phyloP scores from a whole-genome alignment of 2,113 vertebrate genomes.

The rat (Rattus norvegicus) region DNA sequence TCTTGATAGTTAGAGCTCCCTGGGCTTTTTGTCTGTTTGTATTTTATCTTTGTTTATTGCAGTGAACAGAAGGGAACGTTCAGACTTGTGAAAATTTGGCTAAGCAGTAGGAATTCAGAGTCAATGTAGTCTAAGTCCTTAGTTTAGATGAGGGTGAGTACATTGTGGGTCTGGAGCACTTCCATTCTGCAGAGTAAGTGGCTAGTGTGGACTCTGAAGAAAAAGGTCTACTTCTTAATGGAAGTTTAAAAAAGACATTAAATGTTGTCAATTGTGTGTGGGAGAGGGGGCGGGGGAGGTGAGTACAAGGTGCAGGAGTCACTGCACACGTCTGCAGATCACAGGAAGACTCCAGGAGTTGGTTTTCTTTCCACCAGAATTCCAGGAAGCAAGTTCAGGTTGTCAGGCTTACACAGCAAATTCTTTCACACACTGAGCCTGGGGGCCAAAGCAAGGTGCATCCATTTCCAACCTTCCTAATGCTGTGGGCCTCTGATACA shows the following conservation, averaged over 20 bases:
- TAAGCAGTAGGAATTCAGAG: conserved; percentile 43
- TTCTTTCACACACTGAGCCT: not conserved
- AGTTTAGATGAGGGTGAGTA: not conserved
- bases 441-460: not conserved
- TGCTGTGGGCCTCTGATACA: not conserved
- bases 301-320: not conserved
- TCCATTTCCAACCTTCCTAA: not conserved
- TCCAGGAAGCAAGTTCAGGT: not conserved
- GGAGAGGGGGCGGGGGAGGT: too few species aligned
- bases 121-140: conserved; percentile 26
- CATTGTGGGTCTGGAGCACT: not conserved
- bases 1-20: not conserved
- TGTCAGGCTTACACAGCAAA: not conserved
- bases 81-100: conserved; percentile 38
- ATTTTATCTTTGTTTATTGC: conserved; percentile 53
- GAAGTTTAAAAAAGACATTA: not conserved
- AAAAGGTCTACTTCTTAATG: not conserved
- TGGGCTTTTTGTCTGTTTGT: not conserved
- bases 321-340: not conserved
- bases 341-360: not conserved
- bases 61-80: conserved; percentile 40
- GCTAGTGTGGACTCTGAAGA: not conserved
- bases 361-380: not conserved
- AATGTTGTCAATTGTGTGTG: not conserved
- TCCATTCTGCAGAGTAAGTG: conserved; percentile 23